Evolutionary conservation across 2,113 vertebrate species (phyloP), one percentile per base, ranked within the genome.

Genomic region (Pygoscelis adeliae): DNA sequence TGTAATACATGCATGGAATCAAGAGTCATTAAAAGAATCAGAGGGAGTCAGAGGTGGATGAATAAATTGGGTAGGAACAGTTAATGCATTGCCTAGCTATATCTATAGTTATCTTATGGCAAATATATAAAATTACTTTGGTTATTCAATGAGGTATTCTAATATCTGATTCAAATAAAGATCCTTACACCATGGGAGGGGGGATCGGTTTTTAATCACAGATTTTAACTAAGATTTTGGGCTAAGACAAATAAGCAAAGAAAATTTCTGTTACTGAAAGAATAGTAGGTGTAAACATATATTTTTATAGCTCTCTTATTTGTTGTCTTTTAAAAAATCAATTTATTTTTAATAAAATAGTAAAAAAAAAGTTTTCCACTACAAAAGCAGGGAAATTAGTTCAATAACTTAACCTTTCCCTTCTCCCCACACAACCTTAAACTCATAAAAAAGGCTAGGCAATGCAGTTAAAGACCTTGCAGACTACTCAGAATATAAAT

Each of bases 401-500:
- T 93, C 65, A 87, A 86, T 83, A 93, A 76, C 44, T 83, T 89
- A 93, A 83, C 53, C 66, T 97, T 97, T 96, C 73, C 55, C 10
- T 94, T 95, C 83, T 95, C 72, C 63, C 62, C 42, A 74, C 88
- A 96, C 83, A 97, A 93, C 97, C 93, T 97, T 92, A 96, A 96
- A 95, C 89, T 92, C 40, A 67, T 67, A 85, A 97, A 98, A 98
- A 97, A 73, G 14, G 9, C 22, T 70, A 94, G 82, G 50, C 32
- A 44, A 83, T 89, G 71, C 67, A 96, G 89, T 86, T 96, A 97
- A 97, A 97, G 69, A 93, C 86, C 93, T 97, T 96, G 62, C 81
- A 95, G 65, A 90, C 40, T 97, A 91, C 67, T 78, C 52, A 63
- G 94, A 98, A 96, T 93, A 96, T 96, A 97, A 97, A 96, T 96